Percentiles rank a stretch among this genome's conserved stretches.
Evolutionary conservation across 2,888 invertebrate genomes (phyloP).

Genomic region (Torymus aiolomorphi): DNA sequence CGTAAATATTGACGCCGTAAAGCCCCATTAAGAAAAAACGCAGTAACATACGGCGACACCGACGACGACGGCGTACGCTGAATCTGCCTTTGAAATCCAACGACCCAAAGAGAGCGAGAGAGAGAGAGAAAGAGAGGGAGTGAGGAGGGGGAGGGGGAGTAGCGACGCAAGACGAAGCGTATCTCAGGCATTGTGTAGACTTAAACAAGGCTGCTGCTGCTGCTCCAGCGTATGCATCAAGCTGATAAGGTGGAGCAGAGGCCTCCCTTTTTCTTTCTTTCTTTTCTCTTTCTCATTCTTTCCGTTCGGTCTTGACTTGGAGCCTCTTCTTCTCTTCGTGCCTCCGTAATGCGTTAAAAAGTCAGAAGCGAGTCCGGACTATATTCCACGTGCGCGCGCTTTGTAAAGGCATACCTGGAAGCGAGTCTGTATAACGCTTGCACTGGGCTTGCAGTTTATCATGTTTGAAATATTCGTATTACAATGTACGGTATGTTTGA

Average conservation of each 20-base stretch:
- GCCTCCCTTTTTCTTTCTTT: background rate
- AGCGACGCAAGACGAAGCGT: conserved; percentile 22
- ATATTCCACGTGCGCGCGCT: background rate
- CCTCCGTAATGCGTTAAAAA: background rate
- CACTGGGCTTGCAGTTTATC: conserved; percentile 17
- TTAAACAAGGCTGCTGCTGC: conserved; percentile 4
- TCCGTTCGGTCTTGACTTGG: conserved; percentile 4
- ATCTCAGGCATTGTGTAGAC: conserved; percentile 22
- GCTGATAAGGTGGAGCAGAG: conserved; percentile 36
- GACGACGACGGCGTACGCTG: background rate
- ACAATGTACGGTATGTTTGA: conserved; percentile 21
- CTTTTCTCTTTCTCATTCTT: conserved; percentile 31
- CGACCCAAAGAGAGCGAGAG: background rate
- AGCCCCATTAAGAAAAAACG: background rate
- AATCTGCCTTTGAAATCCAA: conserved; percentile 38
- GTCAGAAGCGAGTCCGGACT: conserved; percentile 6
- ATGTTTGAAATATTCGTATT: background rate
- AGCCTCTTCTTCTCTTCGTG: background rate
- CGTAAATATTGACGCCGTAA: conserved; percentile 45
- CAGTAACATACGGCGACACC: background rate
- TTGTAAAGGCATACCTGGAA: conserved; percentile 11
- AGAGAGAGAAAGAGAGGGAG: conserved; percentile 17
- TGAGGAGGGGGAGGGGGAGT: background rate
- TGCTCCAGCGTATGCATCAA: conserved; percentile 19
- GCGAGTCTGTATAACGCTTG: background rate